Conservation (phyloP, 35 echinoderm and acorn worm genomes). For the Ptychodera flava region DNA sequence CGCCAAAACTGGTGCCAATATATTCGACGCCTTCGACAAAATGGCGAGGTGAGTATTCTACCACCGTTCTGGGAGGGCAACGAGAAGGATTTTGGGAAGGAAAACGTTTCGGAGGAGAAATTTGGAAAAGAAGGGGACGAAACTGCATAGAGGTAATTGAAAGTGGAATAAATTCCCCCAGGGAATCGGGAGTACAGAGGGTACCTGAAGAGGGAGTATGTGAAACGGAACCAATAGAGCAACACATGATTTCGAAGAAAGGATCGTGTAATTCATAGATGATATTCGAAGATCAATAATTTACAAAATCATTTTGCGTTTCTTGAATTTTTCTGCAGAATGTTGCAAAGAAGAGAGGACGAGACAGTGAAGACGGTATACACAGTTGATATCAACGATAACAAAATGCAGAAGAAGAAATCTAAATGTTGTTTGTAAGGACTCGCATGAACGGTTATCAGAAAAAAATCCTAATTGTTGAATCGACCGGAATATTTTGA, state of each 20-base stretch:
- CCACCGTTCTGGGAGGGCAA: neutral
- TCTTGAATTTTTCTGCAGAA: slow-evolving; percentile 23
- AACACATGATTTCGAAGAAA: no score
- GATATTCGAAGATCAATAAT: no score
- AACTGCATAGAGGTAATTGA: neutral
- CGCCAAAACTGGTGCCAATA: slow-evolving; percentile 83
- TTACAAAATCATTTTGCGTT: no score
- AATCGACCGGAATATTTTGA: no score
- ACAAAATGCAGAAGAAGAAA: neutral
- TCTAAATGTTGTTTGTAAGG: neutral
- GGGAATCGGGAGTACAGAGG: neutral
- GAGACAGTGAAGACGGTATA: slow-evolving; percentile 57
- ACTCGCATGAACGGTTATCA: no score
- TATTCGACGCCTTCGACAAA: slow-evolving; percentile 89
- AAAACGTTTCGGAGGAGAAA: neutral
- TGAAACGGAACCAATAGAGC: neutral
- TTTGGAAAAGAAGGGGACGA: neutral
- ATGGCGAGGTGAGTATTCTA: slow-evolving; percentile 62
- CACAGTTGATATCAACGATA: slow-evolving; percentile 6
- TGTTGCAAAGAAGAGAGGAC: slow-evolving; percentile 51
- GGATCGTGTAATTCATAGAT: no score
- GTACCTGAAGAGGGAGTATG: neutral
- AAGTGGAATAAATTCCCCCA: neutral
- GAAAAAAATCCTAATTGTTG: no score
- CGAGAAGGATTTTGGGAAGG: neutral